Percentiles rank a stretch among this genome's conserved stretches.
Conservation (phyloP, 2,797 vertebrate genomes). For the Chelonia mydas region DNA sequence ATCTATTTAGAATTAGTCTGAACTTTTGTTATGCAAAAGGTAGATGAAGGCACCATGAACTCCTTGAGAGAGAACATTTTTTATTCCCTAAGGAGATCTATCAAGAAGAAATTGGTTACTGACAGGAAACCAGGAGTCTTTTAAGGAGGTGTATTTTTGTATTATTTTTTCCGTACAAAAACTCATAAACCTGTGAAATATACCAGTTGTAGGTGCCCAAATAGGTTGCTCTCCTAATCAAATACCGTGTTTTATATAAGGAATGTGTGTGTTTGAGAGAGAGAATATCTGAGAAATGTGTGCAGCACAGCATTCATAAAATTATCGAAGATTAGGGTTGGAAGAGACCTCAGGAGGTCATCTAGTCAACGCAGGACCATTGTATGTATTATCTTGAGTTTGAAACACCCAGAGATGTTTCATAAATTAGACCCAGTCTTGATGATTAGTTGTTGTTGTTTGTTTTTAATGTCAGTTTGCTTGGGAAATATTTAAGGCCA, state of each 20-base stretch:
- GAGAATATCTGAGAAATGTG: background rate
- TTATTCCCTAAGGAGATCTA: slow-evolving; percentile 29
- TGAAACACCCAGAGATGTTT: background rate
- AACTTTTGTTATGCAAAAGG: slow-evolving; percentile 76
- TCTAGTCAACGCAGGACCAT: too few relatives aligned
- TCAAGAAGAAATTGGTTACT: slow-evolving; percentile 20
- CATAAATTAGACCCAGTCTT: background rate
- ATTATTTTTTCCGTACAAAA: background rate
- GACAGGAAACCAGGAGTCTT: slow-evolving; percentile 35
- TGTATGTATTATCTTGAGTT: background rate
- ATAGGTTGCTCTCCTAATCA: background rate
- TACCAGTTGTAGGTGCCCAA: background rate
- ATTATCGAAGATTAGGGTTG: too few relatives aligned
- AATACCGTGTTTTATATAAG: background rate
- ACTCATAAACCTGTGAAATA: background rate
- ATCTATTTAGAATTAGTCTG: slow-evolving; percentile 71
- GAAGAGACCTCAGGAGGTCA: too few relatives aligned
- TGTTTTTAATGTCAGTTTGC: background rate
- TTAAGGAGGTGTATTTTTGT: background rate
- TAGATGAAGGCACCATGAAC: slow-evolving; percentile 67
- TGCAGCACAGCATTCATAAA: rapidly evolving
- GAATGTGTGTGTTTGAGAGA: rapidly evolving
- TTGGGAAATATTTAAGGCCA: background rate
- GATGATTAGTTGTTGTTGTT: rapidly evolving
- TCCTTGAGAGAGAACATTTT: slow-evolving; percentile 58